A percentile compares a stretch with the other conserved stretches of the same genome.
phyloP scores from a whole-genome alignment of 2,113 vertebrate genomes.

The Megaceryle maxima region DNA sequence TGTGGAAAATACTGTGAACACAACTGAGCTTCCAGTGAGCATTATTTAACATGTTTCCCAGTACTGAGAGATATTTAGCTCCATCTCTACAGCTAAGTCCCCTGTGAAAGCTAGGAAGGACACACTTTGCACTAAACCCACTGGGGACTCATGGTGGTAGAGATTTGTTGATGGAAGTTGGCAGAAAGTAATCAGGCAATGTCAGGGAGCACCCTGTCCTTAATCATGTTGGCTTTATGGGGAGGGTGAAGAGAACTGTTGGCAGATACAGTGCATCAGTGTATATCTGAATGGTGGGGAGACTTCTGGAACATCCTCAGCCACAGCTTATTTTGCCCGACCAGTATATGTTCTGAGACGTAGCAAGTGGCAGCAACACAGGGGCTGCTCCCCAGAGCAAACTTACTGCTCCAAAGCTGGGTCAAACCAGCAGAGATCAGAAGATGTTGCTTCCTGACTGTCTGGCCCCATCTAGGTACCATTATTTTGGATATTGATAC shows the following conservation, averaged over 20 bases:
- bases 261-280: background rate
- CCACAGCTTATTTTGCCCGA: background rate
- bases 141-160: rapidly evolving
- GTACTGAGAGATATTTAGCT: background rate
- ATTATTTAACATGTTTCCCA: background rate
- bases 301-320: background rate
- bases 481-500: background rate
- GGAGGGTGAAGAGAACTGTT: background rate
- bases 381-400: background rate
- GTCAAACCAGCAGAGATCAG: background rate
- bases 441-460: background rate
- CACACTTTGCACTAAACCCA: background rate
- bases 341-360: background rate
- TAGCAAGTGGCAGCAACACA: background rate
- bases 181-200: background rate
- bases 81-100: background rate
- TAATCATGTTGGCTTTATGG: background rate
- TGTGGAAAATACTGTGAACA: background rate
- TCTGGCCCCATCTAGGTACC: background rate
- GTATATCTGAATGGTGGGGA: background rate
- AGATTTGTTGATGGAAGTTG: background rate
- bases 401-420: background rate
- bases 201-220: background rate
- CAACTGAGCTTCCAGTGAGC: background rate
- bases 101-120: background rate